phyloP scores from a whole-genome alignment of 2,888 invertebrate species.

The Galerucella pusilla region DNA sequence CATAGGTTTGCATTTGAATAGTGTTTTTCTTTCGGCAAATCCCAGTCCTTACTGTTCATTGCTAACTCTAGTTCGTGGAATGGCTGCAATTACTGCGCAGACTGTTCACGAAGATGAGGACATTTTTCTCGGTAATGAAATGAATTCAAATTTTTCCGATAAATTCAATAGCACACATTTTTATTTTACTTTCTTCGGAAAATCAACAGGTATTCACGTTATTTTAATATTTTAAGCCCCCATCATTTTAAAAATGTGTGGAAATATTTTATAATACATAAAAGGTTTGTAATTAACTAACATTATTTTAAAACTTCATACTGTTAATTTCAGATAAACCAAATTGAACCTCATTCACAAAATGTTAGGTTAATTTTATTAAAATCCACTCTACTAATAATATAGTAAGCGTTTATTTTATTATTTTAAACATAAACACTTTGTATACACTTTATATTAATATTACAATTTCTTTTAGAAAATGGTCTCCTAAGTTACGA shows the following conservation, averaged over 20 bases:
- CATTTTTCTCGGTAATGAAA: conserved; percentile 73
- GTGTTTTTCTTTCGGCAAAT: conserved; percentile 62
- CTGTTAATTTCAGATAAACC: conserved; percentile 14
- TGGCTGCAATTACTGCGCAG: conserved; percentile 69
- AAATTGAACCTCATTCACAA: conserved; percentile 31
- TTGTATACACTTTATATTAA: too few species aligned
- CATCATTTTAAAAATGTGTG: not conserved
- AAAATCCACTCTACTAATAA: not conserved
- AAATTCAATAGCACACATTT: conserved; percentile 19
- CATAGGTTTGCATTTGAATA: conserved; percentile 64
- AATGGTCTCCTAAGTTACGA: conserved; percentile 91
- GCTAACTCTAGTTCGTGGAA: conserved; percentile 71
- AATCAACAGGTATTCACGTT: conserved; percentile 6
- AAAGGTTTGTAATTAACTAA: not conserved
- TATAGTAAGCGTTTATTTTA: not conserved
- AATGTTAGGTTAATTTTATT: too few species aligned
- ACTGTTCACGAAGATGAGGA: conserved; percentile 71
- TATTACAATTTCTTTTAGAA: conserved; percentile 70
- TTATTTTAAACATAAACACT: not conserved
- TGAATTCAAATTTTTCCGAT: not conserved
- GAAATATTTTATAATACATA: not conserved
- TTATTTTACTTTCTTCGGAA: conserved; percentile 15
- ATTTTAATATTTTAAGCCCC: not conserved
- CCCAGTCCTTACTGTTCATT: conserved; percentile 71
- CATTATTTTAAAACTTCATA: not conserved